Conservation (phyloP, 2,113 vertebrate genomes). For the Brachyhypopomus occidentalis region DNA sequence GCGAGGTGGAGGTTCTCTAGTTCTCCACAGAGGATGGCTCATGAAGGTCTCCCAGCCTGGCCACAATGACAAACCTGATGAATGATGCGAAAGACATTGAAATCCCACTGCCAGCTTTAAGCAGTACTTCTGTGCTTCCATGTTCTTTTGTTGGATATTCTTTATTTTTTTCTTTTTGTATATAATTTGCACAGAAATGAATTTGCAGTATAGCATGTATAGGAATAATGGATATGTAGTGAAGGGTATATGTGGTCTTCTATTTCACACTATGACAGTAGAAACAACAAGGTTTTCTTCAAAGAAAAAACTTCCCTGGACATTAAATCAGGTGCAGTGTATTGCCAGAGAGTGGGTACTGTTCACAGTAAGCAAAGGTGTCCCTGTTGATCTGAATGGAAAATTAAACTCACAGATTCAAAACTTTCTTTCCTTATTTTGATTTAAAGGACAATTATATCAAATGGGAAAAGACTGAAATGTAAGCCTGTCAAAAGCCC, state of each 20-base stretch:
- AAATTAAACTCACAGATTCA: no score
- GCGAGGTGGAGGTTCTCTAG: not conserved
- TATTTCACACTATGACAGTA: not conserved
- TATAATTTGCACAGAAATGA: constrained; percentile 18
- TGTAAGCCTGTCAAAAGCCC: no score
- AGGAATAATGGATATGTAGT: no score
- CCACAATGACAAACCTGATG: not conserved
- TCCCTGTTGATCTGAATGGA: no score
- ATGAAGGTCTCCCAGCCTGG: not conserved
- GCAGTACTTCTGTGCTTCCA: not conserved
- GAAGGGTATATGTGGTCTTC: not conserved
- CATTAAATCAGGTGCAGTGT: not conserved
- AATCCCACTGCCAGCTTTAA: constrained; percentile 10
- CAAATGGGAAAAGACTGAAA: no score
- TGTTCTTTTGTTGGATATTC: constrained; percentile 5
- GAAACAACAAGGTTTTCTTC: not conserved
- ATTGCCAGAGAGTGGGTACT: not conserved
- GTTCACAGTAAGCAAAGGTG: no score
- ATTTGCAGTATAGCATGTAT: constrained; percentile 6
- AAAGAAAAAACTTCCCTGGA: not conserved
- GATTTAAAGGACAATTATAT: no score
- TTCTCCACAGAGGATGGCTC: constrained; percentile 1
- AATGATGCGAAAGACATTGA: constrained; percentile 17
- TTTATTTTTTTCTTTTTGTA: constrained; percentile 32
- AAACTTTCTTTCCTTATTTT: no score